Percentiles rank a stretch among this genome's conserved stretches.
Conservation (phyloP, 2,113 vertebrate genomes). For the Osmerus eperlanus region DNA sequence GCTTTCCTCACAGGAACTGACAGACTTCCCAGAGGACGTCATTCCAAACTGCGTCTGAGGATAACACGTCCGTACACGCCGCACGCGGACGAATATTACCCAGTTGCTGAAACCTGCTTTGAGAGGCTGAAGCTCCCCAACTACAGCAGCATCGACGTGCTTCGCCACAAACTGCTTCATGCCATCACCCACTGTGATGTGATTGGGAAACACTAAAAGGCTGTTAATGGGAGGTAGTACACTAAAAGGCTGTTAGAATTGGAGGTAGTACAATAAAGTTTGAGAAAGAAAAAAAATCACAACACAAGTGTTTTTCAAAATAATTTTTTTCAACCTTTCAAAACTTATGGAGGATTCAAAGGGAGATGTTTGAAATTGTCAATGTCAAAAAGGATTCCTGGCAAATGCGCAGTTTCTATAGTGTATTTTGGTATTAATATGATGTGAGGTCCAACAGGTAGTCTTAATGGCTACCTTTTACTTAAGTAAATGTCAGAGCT, state of each 20-base stretch:
- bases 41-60: background rate
- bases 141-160: constrained; percentile 55
- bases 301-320: too few relatives aligned
- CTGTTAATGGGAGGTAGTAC: background rate
- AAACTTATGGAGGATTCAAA: too few relatives aligned
- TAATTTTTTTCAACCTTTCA: too few relatives aligned
- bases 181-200: constrained; percentile 45
- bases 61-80: background rate
- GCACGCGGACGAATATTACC: constrained; percentile 50
- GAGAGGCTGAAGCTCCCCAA: constrained; percentile 51
- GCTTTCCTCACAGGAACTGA: constrained; percentile 63
- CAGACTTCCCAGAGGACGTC: constrained; percentile 30
- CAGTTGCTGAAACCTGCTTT: constrained; percentile 13
- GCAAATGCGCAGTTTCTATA: too few relatives aligned
- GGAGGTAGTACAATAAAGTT: background rate
- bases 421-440: too few relatives aligned
- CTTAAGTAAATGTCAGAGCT: too few relatives aligned
- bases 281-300: background rate
- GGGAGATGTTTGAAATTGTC: too few relatives aligned
- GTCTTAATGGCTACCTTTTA: too few relatives aligned
- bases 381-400: too few relatives aligned
- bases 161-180: constrained; percentile 46
- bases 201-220: constrained; percentile 24
- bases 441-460: too few relatives aligned
- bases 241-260: constrained; percentile 16